Conservation (phyloP, 2,797 vertebrate species). For the Vespertilio murinus region DNA sequence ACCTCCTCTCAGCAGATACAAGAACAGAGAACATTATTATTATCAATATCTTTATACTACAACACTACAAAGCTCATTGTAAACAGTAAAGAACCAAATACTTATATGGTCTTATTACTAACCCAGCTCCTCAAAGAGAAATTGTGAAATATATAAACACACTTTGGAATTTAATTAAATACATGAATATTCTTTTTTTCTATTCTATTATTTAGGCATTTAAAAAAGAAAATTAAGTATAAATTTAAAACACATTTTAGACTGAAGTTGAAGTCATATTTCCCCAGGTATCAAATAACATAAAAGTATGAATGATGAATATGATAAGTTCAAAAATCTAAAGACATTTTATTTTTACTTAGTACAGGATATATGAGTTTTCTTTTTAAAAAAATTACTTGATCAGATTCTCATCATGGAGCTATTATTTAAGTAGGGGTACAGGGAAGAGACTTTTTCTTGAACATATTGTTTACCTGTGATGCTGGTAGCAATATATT, state of each 20-base stretch:
- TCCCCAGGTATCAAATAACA: not conserved
- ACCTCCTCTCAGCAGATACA: not conserved
- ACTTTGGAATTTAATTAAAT: slow-evolving; percentile 10
- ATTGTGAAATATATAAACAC: not conserved
- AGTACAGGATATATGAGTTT: not conserved
- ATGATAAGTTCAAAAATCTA: not conserved
- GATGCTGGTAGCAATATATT: not conserved
- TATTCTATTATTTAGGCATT: not conserved
- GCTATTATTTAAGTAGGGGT: not conserved
- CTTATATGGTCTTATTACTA: not conserved
- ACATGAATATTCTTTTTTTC: not conserved
- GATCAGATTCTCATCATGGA: not conserved
- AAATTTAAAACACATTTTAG: not conserved
- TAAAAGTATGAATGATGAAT: not conserved
- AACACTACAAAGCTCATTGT: not conserved
- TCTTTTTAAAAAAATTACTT: not conserved
- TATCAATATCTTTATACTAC: not conserved
- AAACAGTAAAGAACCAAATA: slow-evolving; percentile 4
- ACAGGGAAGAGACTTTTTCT: not conserved
- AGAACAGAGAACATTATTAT: not conserved
- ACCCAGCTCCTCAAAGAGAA: not conserved
- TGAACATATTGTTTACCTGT: not conserved
- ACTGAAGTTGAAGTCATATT: not conserved
- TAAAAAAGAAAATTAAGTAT: not conserved
- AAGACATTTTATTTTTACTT: not conserved